Base-by-base conservation (phyloP, 2,113 vertebrate genomes). In the Hucho hucho region DNA sequence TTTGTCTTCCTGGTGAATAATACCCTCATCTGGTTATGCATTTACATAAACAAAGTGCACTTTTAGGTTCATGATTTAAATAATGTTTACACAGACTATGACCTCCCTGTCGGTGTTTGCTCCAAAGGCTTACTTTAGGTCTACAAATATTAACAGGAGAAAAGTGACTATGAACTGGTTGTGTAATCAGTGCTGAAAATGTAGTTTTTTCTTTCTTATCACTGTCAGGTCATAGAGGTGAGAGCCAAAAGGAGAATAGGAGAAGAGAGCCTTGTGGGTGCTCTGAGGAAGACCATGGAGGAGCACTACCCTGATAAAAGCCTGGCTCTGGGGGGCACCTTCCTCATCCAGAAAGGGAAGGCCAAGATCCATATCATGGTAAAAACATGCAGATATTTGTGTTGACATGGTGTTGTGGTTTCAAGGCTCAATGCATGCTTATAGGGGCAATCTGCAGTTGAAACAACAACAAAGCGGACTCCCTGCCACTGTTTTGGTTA, bases 291-390 rank as follows among this genome's bases (percentile, higher is more conserved):
- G 79, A 91, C 93, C 71, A 89, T 99, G 64, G 94, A 94, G 81
- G 91, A 86, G 32, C 93, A 91, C 61, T 99, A 98, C 83, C 93
- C 94, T 67, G 92, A 96, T 76, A 95, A 96, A 80, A 93, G 94
- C 18, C 87, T 99, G 75, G 98, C 95, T 12, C 92, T 99, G 83
- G 98, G 98, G 29, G 98, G 98, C 20, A 96, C 96, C 0, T 99
- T 98, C 78, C 3, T 98, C 75, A 92, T 99, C 85, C 94, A 98
- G 87, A 96, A 96, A 73, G 98, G 98, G 69, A 97, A 95, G 90
- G 96, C 94, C 65, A 98, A 97, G 91, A 93, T 97, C 86, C 97
- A 98, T 66, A 83, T 99, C 65, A 99, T 98, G 98, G 98, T 98
- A 93, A 87, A 49, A 56, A 53, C 14, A 16, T 43, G 37, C 16